Evolutionary conservation across 2,797 vertebrate genomes (phyloP), one percentile per base, ranked within the genome.

Genomic region (Borostomias antarcticus): DNA sequence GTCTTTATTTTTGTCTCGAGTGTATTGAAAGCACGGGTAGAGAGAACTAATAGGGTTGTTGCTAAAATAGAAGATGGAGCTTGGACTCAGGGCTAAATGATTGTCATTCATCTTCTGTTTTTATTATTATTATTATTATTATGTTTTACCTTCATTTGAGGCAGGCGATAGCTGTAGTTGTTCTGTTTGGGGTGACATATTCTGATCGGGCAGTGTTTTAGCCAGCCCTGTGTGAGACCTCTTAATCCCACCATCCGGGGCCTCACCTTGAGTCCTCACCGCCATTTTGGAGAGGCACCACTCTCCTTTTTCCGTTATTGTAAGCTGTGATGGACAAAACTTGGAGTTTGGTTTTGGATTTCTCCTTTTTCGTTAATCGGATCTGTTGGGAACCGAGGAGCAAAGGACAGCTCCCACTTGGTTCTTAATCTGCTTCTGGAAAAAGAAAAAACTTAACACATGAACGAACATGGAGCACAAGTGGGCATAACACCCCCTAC

Each of bases 11-110:
- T 57, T 64, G 64, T 76, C 69, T 63, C 32, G 62, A 68, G 66
- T 45, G 65, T 62, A 21, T 25, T 66, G 59, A 68, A 62, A 80
- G 29, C 60, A 25, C 52, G 66, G 76, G 50, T 51, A 17, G 28
- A 17, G 28, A 11, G 66, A 43, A 62, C 52, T 26, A 69, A 43
- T 23, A 43, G 21, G 28, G 52, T 29, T 29, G 13, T 33, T 15
- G 26, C 45, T 53, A 40, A 60, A 48, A 40, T 15, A 25, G 19
- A 66, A 70, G 47, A 58, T 57, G 29, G 69, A 68, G 70, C 75
- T 68, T 62, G 72, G 78, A 82, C 85, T 88, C 83, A 83, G 81
- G 85, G 76, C 66, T 74, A 74, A 66, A n/a, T n/a, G n/a, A n/a
- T n/a, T n/a, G n/a, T n/a, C n/a, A n/a, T n/a, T n/a, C n/a, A n/a